These are phyloP conservation scores for Sinella curviseta DNA, from an alignment of 1,140 invertebrate species.

Conservation along the genomic window DNA sequence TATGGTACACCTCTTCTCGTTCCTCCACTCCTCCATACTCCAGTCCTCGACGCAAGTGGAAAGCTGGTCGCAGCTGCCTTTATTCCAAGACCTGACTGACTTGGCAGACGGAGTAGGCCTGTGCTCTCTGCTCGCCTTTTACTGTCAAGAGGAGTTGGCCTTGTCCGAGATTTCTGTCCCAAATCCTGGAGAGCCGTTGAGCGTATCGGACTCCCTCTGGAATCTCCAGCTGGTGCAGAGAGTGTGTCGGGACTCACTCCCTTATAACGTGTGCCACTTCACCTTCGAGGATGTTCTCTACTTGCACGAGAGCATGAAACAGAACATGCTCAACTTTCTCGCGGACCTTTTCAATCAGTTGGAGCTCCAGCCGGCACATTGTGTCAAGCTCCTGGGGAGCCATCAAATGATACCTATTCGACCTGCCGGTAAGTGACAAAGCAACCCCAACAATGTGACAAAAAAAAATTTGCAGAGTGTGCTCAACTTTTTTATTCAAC, in stretches of 20 bases:
- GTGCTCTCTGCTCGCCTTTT: constrained; percentile 85
- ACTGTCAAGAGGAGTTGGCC: constrained; percentile 84
- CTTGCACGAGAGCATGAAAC: constrained; percentile 89
- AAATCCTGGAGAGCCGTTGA: constrained; percentile 62
- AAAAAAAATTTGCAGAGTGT: not conserved
- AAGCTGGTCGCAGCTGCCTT: constrained; percentile 45
- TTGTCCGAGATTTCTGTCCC: constrained; percentile 72
- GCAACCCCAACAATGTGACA: too few relatives aligned
- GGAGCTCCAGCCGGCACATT: constrained; percentile 88
- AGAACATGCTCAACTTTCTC: constrained; percentile 89
- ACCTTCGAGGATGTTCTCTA: constrained; percentile 94
- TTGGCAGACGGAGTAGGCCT: constrained; percentile 69
- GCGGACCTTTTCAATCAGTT: constrained; percentile 94
- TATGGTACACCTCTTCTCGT: not conserved
- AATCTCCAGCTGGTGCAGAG: constrained; percentile 86
- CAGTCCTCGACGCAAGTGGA: constrained; percentile 46
- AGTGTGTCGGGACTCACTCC: constrained; percentile 81
- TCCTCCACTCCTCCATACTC: not conserved
- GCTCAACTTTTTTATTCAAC: not conserved
- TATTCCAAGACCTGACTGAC: constrained; percentile 47
- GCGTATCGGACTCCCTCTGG: constrained; percentile 78
- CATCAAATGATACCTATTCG: constrained; percentile 24
- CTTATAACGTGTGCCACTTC: constrained; percentile 90
- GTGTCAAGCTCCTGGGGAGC: constrained; percentile 73
- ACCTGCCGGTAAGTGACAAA: constrained; percentile 8